phyloP scores from a whole-genome alignment of 2,888 invertebrate species.

The Heliconius aoede region DNA sequence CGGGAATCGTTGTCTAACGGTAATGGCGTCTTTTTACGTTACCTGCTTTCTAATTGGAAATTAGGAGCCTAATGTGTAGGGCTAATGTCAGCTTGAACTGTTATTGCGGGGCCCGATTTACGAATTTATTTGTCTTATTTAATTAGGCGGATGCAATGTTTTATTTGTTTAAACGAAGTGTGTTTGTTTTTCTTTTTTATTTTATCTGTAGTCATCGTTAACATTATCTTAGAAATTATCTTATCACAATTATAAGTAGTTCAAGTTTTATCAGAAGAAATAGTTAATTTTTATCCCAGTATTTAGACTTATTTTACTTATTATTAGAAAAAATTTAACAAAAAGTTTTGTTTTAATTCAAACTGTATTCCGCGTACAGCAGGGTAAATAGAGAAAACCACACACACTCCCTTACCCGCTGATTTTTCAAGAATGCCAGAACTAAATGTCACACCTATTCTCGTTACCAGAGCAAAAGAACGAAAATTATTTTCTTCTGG shows the following conservation, averaged over 20 bases:
- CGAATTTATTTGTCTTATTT: slow-evolving; percentile 69
- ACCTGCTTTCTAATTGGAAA: slow-evolving; percentile 83
- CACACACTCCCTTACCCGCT: too few relatives aligned
- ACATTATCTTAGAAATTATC: too few relatives aligned
- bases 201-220: too few relatives aligned
- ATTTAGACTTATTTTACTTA: too few relatives aligned
- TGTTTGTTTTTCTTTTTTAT: neutral
- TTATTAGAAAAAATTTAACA: too few relatives aligned
- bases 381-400: too few relatives aligned
- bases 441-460: neutral
- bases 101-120: slow-evolving; percentile 75
- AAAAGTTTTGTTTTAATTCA: too few relatives aligned
- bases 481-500: neutral
- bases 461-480: neutral
- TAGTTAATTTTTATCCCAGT: too few relatives aligned
- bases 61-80: slow-evolving; percentile 80
- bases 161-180: slow-evolving; percentile 35
- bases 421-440: neutral
- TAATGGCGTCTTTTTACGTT: slow-evolving; percentile 82
- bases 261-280: too few relatives aligned
- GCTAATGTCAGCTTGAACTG: slow-evolving; percentile 69
- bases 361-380: too few relatives aligned
- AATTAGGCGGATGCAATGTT: slow-evolving; percentile 54
- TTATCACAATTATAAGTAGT: too few relatives aligned
- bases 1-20: slow-evolving; percentile 70